Evolutionary conservation across 1,140 invertebrate genomes (phyloP), one percentile per base, ranked within the genome.

Genomic region (Orius insidiosus): DNA sequence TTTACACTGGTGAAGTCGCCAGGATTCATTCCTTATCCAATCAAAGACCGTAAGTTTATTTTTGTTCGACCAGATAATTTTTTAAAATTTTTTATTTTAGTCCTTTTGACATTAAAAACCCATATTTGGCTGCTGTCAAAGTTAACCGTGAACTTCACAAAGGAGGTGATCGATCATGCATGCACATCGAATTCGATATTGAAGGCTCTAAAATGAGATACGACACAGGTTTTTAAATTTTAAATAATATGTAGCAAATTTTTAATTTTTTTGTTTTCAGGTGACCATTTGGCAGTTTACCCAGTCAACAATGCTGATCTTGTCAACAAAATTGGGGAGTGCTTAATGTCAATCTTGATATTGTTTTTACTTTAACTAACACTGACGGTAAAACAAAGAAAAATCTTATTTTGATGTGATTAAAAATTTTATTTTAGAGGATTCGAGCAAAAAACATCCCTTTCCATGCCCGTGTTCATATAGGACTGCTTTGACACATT

Each of bases 401-500:
- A 16, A 18, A 24, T 42, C 11, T 33, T n/a, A 15, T 33, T 33
- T 10, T 15, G n/a, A n/a, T n/a, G n/a, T n/a, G n/a, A n/a, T n/a
- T n/a, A n/a, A n/a, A n/a, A 16, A 40, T 40, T 40, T 40, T 6
- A 15, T 66, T 67, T 48, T 63, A 80, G 82, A 93, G 64, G 94
- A 98, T 59, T 93, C 89, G 47, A 89, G 80, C 53, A 98, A 98
- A 61, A n/a, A 94, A 58, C 80, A 97, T 69, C 95, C 95, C n/a
- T 98, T 99, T 72, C 95, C 95, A 1, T 98, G 93, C 60, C 96
- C 96, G 1, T 92, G 85, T 47, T 81, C 87, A 0, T 98, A 96
- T 62, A 71, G 89, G 46, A 97, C 92, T n/a, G 95, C 95, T 2
- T 65, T 99, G 1, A 80, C 79, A 0, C 83, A 97, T 63, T 99